These are phyloP conservation scores for Melanophora roralis DNA, from an alignment of 2,888 invertebrate genomes.

Conservation along the genomic window DNA sequence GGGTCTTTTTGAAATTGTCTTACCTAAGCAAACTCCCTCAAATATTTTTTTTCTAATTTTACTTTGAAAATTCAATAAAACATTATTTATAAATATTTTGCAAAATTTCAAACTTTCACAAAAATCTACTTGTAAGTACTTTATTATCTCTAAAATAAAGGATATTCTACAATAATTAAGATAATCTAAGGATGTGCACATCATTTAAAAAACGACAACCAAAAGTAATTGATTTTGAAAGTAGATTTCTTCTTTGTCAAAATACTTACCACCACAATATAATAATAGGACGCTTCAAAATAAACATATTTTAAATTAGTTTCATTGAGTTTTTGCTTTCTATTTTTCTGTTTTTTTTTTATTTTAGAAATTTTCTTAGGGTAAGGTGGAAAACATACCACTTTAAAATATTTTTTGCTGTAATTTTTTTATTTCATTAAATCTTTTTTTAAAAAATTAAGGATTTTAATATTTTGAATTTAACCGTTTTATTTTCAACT, in stretches of 20 bases:
- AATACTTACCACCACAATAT: conserved; percentile 64
- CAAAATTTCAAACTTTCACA: background rate
- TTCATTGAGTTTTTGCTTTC: too few relatives aligned
- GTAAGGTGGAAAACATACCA: background rate
- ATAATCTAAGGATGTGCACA: conserved; percentile 52
- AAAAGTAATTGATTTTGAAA: conserved; percentile 27
- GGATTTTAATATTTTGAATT: conserved; percentile 11
- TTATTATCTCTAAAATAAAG: too few relatives aligned
- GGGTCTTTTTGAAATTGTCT: too few relatives aligned
- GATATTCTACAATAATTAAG: conserved; percentile 14
- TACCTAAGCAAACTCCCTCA: too few relatives aligned
- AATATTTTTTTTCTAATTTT: too few relatives aligned
- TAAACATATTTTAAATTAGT: conserved; percentile 62
- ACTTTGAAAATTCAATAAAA: too few relatives aligned
- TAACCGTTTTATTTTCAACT: conserved; percentile 51
- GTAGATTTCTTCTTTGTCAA: too few relatives aligned
- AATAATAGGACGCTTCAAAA: conserved; percentile 58
- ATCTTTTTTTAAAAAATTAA: background rate
- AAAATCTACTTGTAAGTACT: background rate
- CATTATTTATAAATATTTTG: too few relatives aligned
- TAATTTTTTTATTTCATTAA: background rate
- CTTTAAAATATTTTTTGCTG: background rate
- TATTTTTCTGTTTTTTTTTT: background rate
- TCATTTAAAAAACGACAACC: conserved; percentile 21
- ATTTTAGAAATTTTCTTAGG: background rate